These are phyloP conservation scores for Anguilla marmorata DNA, from an alignment of 2,797 vertebrate genomes.

Conservation along the genomic window DNA sequence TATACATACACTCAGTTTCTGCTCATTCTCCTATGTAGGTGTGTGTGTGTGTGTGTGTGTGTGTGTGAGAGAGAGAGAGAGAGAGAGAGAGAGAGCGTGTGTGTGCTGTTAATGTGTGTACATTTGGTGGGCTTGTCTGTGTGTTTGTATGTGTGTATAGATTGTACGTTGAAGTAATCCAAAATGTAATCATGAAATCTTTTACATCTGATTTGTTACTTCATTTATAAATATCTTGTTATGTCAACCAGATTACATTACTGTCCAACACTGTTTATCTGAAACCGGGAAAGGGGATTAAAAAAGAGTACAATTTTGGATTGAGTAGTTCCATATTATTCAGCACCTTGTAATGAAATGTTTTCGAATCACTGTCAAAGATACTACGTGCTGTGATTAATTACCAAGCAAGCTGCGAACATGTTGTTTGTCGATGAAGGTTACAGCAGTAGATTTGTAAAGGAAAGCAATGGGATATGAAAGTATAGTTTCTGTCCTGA, in stretches of 20 bases:
- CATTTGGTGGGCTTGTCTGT: neutral
- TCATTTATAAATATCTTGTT: neutral
- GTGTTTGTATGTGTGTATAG: neutral
- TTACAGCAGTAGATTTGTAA: neutral
- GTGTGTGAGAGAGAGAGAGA: no score
- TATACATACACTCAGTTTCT: no score
- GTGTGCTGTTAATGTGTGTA: neutral
- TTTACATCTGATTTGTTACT: no score
- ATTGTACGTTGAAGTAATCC: neutral
- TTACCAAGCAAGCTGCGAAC: neutral
- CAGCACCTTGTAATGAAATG: neutral
- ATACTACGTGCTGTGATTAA: neutral
- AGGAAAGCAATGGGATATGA: neutral
- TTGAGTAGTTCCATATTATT: neutral
- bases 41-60: no score
- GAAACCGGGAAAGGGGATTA: neutral
- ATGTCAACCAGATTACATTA: neutral
- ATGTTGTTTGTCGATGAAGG: neutral
- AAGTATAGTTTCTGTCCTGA: neutral
- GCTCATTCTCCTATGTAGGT: no score
- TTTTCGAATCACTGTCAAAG: neutral
- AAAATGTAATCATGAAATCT: neutral
- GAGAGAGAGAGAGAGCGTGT: neutral
- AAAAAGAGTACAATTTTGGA: neutral
- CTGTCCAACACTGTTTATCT: neutral